A percentile compares a stretch with the other conserved stretches of the same genome.
These are phyloP conservation scores for Tenthredo mesomela DNA, from an alignment of 2,888 invertebrate genomes.

Conservation along the genomic window DNA sequence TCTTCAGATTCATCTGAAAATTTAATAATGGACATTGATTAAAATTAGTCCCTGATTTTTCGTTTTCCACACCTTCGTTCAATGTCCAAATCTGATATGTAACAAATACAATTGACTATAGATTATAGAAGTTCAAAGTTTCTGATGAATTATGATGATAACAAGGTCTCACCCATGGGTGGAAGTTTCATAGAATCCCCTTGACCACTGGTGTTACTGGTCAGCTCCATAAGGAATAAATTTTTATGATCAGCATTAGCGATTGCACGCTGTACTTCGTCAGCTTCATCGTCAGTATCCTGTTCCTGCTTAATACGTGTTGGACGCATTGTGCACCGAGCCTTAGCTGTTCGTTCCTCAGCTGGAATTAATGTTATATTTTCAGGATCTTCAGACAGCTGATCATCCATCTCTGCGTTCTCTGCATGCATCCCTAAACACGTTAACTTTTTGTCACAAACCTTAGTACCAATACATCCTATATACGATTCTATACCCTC, in stretches of 20 bases:
- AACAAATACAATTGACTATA: not conserved
- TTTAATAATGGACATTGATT: conserved; percentile 3
- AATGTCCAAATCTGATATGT: not conserved
- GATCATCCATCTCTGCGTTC: conserved; percentile 74
- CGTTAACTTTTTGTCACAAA: not conserved
- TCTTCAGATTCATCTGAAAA: conserved; percentile 67
- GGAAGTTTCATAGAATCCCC: conserved; percentile 68
- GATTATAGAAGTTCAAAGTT: not conserved
- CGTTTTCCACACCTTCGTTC: not conserved
- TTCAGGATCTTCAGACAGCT: conserved; percentile 76
- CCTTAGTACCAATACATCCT: not conserved
- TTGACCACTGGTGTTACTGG: conserved; percentile 64
- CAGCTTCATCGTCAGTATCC: conserved; percentile 74
- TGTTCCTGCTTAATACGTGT: conserved; percentile 76
- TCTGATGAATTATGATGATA: not conserved
- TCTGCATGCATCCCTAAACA: conserved; percentile 73
- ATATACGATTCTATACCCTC: not conserved
- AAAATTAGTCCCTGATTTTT: too few relatives aligned
- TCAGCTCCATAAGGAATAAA: conserved; percentile 75
- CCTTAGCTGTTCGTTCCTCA: conserved; percentile 74
- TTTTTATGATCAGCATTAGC: conserved; percentile 72
- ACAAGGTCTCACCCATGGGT: conserved; percentile 62
- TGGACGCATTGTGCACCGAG: conserved; percentile 74
- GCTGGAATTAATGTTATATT: conserved; percentile 78
- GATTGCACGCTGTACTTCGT: conserved; percentile 72